Evolutionary conservation across 2,797 vertebrate genomes (phyloP).

Genomic region (Iguana delicatissima): DNA sequence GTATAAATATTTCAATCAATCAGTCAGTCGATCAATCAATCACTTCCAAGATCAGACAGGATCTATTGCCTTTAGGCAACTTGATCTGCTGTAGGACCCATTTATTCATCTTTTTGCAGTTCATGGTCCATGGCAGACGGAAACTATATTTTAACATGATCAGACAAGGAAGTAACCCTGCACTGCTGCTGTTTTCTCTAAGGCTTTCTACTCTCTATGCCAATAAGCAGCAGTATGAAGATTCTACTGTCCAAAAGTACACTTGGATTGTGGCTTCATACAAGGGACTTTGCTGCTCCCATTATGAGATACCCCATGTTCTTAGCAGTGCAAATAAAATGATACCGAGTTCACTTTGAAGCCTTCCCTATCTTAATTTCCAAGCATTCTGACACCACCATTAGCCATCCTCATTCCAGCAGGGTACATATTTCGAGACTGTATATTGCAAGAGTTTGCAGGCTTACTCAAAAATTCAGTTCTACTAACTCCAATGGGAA

Average conservation of each 20-base stretch:
- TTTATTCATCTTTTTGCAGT: too few species aligned
- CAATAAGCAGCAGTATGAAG: neutral
- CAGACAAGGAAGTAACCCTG: neutral
- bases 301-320: neutral
- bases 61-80: too few species aligned
- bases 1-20: too few species aligned
- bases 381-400: neutral
- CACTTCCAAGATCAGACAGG: too few species aligned
- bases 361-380: neutral
- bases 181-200: neutral
- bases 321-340: too few species aligned
- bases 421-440: neutral
- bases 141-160: neutral
- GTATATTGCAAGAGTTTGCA: neutral
- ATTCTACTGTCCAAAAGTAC: neutral
- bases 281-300: neutral
- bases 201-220: neutral
- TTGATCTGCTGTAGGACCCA: too few species aligned
- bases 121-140: too few species aligned
- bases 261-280: neutral
- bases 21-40: too few species aligned
- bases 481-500: neutral
- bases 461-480: neutral
- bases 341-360: neutral
- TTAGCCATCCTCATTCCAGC: neutral